Conservation (phyloP, 1,140 invertebrate genomes). For the Asbolus verrucosus region DNA sequence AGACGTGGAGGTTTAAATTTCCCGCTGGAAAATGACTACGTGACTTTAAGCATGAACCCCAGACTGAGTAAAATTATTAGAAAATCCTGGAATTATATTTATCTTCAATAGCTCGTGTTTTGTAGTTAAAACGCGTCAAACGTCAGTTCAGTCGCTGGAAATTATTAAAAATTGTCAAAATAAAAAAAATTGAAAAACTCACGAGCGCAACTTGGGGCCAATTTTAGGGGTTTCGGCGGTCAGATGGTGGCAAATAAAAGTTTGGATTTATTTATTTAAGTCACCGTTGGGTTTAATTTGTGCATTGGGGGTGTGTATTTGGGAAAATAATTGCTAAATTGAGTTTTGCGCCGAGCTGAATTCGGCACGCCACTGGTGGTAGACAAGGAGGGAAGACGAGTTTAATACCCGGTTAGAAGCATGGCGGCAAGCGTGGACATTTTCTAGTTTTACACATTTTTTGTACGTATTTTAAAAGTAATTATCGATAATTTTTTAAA, state of each 20-base stretch:
- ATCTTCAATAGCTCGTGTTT: no score
- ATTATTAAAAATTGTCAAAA: no score
- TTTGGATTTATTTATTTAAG: no score
- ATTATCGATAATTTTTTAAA: slow-evolving; percentile 38
- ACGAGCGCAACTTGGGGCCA: not conserved
- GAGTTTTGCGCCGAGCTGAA: not conserved
- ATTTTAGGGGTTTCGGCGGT: no score
- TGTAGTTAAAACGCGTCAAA: no score
- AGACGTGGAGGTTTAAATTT: slow-evolving; percentile 23
- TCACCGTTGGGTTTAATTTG: not conserved
- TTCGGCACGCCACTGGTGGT: slow-evolving; percentile 6
- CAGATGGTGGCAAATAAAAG: no score
- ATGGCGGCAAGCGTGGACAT: slow-evolving; percentile 55
- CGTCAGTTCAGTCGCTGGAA: no score
- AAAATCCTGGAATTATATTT: no score
- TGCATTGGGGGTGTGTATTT: not conserved
- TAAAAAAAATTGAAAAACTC: no score
- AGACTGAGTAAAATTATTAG: not conserved
- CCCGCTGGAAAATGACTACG: slow-evolving; percentile 17
- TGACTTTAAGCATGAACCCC: slow-evolving; percentile 34
- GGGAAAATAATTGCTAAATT: not conserved
- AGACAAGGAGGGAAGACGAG: not conserved
- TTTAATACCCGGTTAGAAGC: slow-evolving; percentile 50
- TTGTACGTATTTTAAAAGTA: slow-evolving; percentile 49
- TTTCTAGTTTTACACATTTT: slow-evolving; percentile 48